phyloP scores from a whole-genome alignment of 2,113 vertebrate genomes.

The Oreochromis tanganicae region DNA sequence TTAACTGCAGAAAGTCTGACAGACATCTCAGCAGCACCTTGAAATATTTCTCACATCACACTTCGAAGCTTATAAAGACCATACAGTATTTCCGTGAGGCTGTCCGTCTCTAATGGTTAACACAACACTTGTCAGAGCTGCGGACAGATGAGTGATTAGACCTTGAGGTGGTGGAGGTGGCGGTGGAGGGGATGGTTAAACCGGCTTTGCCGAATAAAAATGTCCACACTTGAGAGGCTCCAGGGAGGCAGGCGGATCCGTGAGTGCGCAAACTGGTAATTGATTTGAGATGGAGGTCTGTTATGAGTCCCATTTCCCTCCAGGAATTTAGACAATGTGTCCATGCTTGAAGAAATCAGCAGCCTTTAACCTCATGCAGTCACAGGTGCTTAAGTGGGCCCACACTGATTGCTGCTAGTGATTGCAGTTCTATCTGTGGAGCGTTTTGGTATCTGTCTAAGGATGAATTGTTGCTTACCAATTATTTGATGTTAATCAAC shows the following conservation, averaged over 20 bases:
- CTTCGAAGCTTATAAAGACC: neutral
- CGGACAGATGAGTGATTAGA: constrained; percentile 32
- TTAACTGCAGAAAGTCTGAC: neutral
- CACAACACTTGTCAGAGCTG: neutral
- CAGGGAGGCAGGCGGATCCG: neutral
- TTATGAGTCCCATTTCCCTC: neutral
- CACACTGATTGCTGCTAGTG: neutral
- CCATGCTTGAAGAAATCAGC: constrained; percentile 18
- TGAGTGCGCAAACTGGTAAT: constrained; percentile 20
- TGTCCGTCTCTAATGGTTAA: constrained; percentile 1
- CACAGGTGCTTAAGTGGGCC: constrained; percentile 21
- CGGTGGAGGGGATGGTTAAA: neutral
- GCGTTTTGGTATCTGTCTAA: neutral
- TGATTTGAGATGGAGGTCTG: constrained; percentile 51
- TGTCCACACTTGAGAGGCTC: constrained; percentile 23
- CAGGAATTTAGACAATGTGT: neutral
- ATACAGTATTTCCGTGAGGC: neutral
- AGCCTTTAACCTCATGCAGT: constrained; percentile 20
- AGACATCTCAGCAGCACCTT: neutral
- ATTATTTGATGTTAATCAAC: neutral
- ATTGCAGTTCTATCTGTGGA: neutral
- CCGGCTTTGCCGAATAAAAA: constrained; percentile 12
- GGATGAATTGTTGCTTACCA: neutral
- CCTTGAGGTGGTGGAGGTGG: neutral
- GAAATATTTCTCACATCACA: neutral